These are phyloP conservation scores for Papilio gigon DNA, from an alignment of 2,888 invertebrate species.

Conservation along the genomic window DNA sequence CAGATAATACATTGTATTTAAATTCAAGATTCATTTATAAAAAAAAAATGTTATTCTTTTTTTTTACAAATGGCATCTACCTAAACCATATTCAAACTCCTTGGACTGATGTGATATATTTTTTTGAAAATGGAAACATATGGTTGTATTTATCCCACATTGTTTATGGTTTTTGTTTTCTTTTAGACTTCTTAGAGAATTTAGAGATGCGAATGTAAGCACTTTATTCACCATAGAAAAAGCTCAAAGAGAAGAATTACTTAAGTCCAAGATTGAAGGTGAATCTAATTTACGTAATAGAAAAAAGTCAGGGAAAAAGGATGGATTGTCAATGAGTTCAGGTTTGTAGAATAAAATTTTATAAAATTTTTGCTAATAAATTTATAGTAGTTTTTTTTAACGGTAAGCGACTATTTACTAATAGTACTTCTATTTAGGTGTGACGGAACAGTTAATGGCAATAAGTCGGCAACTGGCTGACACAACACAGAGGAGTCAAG, in stretches of 20 bases:
- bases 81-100: no score
- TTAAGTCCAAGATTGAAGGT: constrained; percentile 74
- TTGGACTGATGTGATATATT: no score
- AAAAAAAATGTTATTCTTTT: no score
- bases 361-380: no score
- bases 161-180: no score
- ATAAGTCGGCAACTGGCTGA: constrained; percentile 93
- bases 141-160: no score
- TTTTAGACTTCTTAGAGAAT: constrained; percentile 86
- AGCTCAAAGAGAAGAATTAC: constrained; percentile 86
- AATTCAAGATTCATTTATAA: no score
- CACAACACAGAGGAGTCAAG: constrained; percentile 93
- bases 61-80: no score
- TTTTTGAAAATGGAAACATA: no score
- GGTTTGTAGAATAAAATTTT: constrained; percentile 53
- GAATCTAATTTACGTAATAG: constrained; percentile 82
- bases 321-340: constrained; percentile 85
- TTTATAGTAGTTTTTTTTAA: no score
- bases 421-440: constrained; percentile 72
- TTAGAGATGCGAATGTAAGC: constrained; percentile 90
- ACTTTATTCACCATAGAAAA: constrained; percentile 91
- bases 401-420: no score
- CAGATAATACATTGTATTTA: no score
- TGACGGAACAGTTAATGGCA: constrained; percentile 92
- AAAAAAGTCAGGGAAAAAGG: constrained; percentile 85